Evolutionary conservation across 2,113 vertebrate genomes (phyloP).

Genomic region (Misgurnus mizolepis): DNA sequence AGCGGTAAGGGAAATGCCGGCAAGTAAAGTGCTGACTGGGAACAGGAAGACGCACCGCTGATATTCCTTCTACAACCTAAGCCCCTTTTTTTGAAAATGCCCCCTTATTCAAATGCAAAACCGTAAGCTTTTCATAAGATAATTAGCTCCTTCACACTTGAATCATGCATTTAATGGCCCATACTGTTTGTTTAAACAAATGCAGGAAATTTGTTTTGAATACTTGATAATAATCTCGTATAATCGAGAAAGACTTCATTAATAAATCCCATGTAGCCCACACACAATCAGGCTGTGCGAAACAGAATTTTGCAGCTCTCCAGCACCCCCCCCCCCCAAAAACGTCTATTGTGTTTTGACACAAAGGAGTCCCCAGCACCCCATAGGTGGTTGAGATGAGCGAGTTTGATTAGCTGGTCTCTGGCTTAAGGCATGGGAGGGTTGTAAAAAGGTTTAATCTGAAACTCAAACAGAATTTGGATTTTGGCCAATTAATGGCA

Average conservation of each 20-base stretch:
- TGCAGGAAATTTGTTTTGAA: constrained; percentile 20
- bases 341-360: constrained; percentile 60
- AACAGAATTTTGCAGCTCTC: constrained; percentile 62
- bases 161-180: constrained; percentile 49
- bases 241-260: background rate
- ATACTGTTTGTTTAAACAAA: constrained; percentile 51
- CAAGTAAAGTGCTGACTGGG: constrained; percentile 46
- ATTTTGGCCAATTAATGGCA: background rate
- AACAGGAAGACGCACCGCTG: constrained; percentile 42
- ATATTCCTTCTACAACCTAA: constrained; percentile 44
- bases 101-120: constrained; percentile 58
- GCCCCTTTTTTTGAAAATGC: constrained; percentile 45
- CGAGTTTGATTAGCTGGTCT: constrained; percentile 66
- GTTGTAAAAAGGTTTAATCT: constrained; percentile 64
- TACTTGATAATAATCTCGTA: background rate
- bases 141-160: constrained; percentile 61
- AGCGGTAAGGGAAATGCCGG: constrained; percentile 26
- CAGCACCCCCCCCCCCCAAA: constrained; percentile 52
- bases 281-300: constrained; percentile 68
- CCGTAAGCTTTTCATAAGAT: constrained; percentile 51
- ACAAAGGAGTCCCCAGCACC: constrained; percentile 67
- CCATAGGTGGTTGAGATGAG: constrained; percentile 64
- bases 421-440: constrained; percentile 62
- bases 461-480: constrained; percentile 57
- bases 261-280: constrained; percentile 55